phyloP scores from a whole-genome alignment of 2,113 vertebrate species.

The Andinoacara biseriatus region DNA sequence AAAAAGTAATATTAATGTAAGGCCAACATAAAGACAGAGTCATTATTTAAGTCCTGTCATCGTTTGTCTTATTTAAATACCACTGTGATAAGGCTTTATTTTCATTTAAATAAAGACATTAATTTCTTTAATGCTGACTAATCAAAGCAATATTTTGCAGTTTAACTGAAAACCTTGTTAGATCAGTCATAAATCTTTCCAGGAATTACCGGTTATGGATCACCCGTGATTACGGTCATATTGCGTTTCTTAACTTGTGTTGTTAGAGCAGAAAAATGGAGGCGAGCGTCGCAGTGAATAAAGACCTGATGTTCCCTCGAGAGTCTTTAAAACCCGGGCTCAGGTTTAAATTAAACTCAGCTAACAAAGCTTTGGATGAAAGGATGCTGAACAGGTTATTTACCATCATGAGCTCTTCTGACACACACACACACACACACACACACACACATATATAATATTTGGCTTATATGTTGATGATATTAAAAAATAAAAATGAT shows the following conservation, averaged over 20 bases:
- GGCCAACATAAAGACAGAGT: constrained; percentile 72
- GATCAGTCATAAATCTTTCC: constrained; percentile 70
- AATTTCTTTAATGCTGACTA: constrained; percentile 76
- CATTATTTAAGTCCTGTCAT: constrained; percentile 74
- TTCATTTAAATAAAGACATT: constrained; percentile 77
- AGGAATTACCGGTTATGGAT: constrained; percentile 51
- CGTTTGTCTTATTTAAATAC: constrained; percentile 80
- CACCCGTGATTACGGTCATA: constrained; percentile 41
- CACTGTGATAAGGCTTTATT: constrained; percentile 76
- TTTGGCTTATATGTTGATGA: not conserved
- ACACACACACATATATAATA: too few species aligned
- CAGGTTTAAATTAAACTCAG: not conserved
- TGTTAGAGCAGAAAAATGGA: constrained; percentile 23
- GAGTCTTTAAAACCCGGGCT: not conserved
- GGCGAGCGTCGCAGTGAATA: not conserved
- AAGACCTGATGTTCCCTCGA: not conserved
- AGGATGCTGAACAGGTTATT: too few species aligned
- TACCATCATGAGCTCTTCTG: too few species aligned
- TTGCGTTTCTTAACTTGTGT: constrained; percentile 25
- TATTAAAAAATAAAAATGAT: not conserved
- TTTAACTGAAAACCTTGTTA: constrained; percentile 66
- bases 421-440: too few species aligned
- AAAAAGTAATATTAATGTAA: constrained; percentile 75
- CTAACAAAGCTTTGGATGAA: too few species aligned
- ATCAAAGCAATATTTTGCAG: constrained; percentile 72